Percentiles rank a stretch among this genome's conserved stretches.
These are phyloP conservation scores for Drosophila burlai DNA, from an alignment of 1,140 invertebrate genomes.

Conservation along the genomic window DNA sequence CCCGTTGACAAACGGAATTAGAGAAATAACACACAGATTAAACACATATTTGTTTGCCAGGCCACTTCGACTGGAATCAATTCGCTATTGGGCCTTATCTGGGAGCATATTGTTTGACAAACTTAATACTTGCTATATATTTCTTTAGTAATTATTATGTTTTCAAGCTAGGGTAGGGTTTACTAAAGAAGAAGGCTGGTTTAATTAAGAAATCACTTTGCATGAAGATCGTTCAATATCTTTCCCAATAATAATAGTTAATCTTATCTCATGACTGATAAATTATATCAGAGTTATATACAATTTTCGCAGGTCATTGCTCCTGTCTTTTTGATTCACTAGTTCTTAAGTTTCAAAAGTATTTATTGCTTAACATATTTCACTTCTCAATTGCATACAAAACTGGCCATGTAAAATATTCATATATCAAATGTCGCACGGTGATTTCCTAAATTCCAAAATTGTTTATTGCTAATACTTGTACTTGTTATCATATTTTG, in stretches of 20 bases:
- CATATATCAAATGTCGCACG: neutral
- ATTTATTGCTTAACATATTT: neutral
- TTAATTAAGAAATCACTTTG: neutral
- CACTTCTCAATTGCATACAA: too few species aligned
- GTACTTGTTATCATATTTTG: slow-evolving; percentile 14
- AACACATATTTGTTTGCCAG: slow-evolving; percentile 11
- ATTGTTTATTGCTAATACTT: slow-evolving; percentile 6
- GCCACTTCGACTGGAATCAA: slow-evolving; percentile 5
- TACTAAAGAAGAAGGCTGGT: neutral
- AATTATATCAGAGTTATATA: too few species aligned
- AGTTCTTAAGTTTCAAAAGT: neutral
- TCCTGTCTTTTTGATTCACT: too few species aligned
- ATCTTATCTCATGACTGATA: neutral
- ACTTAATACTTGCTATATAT: neutral
- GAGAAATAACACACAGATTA: slow-evolving; percentile 1
- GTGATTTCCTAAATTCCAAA: slow-evolving; percentile 1
- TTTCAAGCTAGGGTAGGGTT: too few species aligned
- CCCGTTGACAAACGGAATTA: slow-evolving; percentile 12
- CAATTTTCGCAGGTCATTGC: neutral
- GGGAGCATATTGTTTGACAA: neutral
- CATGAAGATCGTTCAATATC: neutral
- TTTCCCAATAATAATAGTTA: neutral
- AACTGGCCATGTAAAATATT: neutral
- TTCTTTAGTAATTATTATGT: neutral
- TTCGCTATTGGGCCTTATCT: slow-evolving; percentile 7